phyloP scores from a whole-genome alignment of 2,797 vertebrate genomes.

The Melanotaenia parkinsoni region DNA sequence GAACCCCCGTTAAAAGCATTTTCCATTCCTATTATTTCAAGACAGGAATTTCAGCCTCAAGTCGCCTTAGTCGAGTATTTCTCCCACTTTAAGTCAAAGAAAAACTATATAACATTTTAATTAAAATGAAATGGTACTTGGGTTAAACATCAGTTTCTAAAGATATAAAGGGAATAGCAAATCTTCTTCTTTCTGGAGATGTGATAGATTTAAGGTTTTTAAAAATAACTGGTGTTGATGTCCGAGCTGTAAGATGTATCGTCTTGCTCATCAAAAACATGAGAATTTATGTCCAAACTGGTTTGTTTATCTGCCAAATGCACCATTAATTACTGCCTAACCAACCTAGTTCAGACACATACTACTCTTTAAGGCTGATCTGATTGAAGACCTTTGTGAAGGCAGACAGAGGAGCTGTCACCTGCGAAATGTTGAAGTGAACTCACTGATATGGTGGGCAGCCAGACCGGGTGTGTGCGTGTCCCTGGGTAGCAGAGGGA shows the following conservation, averaged over 20 bases:
- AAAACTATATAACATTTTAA: too few relatives aligned
- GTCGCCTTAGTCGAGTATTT: too few relatives aligned
- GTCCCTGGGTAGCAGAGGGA: slow-evolving; percentile 52
- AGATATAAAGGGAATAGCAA: too few relatives aligned
- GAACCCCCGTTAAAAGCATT: too few relatives aligned
- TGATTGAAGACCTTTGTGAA: not conserved
- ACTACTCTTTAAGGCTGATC: not conserved
- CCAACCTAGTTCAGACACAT: slow-evolving; percentile 1
- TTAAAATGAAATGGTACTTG: too few relatives aligned
- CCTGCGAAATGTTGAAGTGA: not conserved
- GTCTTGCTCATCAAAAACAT: not conserved
- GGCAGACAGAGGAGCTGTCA: not conserved
- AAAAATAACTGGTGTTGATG: not conserved
- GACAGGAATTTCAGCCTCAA: too few relatives aligned
- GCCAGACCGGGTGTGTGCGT: not conserved
- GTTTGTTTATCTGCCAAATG: not conserved
- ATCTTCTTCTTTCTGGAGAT: too few relatives aligned
- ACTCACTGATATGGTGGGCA: slow-evolving; percentile 8
- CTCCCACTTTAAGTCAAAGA: too few relatives aligned
- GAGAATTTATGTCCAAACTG: not conserved
- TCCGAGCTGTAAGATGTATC: not conserved
- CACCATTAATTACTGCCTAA: not conserved
- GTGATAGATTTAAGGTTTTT: too few relatives aligned
- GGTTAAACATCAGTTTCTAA: too few relatives aligned
- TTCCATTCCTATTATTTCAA: too few relatives aligned